Percentiles rank a stretch among this genome's conserved stretches.
Conservation (phyloP, 2,888 invertebrate genomes). For the Litoditis marina region DNA sequence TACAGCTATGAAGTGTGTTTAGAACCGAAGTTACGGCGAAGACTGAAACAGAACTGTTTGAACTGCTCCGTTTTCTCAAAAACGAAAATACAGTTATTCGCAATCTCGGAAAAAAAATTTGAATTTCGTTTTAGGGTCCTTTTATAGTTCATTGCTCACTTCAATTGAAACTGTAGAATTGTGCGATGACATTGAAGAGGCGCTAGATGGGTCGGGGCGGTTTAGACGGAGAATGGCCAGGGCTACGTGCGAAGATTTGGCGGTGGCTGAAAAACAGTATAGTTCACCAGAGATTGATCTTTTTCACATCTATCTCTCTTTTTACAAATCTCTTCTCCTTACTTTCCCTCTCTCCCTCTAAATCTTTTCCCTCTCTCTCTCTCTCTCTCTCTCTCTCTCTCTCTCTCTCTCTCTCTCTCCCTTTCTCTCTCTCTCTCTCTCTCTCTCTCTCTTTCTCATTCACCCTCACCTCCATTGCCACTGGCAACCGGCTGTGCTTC, state of each 20-base stretch:
- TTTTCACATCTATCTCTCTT: no score
- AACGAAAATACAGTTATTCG: no score
- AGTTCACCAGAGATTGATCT: no score
- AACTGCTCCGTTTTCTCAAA: no score
- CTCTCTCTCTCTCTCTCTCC: neutral
- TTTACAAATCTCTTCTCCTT: no score
- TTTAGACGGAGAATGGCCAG: conserved; percentile 48
- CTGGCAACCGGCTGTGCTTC: conserved; percentile 7
- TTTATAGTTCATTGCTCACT: no score
- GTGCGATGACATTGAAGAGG: conserved; percentile 38
- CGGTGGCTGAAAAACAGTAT: neutral
- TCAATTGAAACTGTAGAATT: conserved; percentile 38
- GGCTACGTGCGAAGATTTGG: conserved; percentile 26
- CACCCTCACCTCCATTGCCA: neutral
- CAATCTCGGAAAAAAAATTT: no score
- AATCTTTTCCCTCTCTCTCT: neutral
- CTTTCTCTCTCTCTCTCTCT: neutral
- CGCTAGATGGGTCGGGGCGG: conserved; percentile 42
- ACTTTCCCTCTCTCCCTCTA: neutral
- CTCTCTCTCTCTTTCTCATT: neutral
- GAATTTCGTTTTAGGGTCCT: no score
- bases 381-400: conserved; percentile 2
- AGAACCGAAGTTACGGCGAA: no score
- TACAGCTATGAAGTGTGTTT: no score
- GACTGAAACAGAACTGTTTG: no score